Base-by-base conservation (phyloP, 2,797 vertebrate genomes). In the Dallia pectoralis region DNA sequence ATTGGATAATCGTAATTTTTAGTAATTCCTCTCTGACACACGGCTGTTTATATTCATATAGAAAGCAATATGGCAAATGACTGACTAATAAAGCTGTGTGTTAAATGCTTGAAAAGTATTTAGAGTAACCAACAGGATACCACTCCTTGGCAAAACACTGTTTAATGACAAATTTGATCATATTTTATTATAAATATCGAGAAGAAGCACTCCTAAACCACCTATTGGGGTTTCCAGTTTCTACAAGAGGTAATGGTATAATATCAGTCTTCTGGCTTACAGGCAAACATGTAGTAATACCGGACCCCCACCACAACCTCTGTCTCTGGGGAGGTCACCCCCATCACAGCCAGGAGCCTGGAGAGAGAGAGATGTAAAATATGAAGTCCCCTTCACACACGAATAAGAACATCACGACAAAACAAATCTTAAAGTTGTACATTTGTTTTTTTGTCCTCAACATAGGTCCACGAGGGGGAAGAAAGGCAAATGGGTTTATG, bases 301-400 rank as follows among this genome's bases (percentile, higher is more conserved):
- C 72, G 88, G n/a, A 93, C 84, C 33, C 61, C 73, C 77, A 92
- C 76, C 49, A 9, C 65, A 49, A 93, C 87, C 77, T 91, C 86
- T 0, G 90, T 86, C 2, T 91, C 91, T 32, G 70, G 59, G 70
- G 91, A 92, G 63, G 79, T 82, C 79, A 89, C 90, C 47, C 71
- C 80, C 91, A 93, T 93, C 5, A 82, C 61, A 16, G 82, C 77
- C 85, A 93, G 79, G 71, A 93, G 72, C 81, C 92, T 93, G 76
- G 25, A 77, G 59, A 66, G 68, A 32, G 16, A 25, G 30, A 67
- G 12, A 61, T 22, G 29, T 18, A 22, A 56, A 22, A 56, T 25
- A 2, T 56, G 9, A 56, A 25, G n/a, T 7, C 4, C 2, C 19
- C 51, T n/a, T 53, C 9, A 16, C 66, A 7, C 72, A n/a, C 63